phyloP scores from a whole-genome alignment of 2,888 invertebrate species.

The Mystacides longicornis region DNA sequence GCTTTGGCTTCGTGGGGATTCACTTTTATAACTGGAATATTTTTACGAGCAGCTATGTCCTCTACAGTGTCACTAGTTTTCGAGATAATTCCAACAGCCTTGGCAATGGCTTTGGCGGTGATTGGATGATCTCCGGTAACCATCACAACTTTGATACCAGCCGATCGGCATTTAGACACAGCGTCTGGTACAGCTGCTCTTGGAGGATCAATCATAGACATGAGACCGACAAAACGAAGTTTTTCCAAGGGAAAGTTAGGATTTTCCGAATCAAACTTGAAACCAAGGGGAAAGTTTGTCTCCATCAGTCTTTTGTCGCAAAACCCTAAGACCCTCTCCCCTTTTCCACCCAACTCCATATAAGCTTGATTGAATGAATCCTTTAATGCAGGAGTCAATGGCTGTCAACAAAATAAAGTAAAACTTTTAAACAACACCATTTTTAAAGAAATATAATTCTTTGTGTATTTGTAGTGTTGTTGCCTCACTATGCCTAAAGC shows the following conservation, averaged over 20 bases:
- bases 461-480: no score
- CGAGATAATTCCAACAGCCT: slow-evolving; percentile 90
- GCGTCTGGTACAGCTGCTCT: slow-evolving; percentile 97
- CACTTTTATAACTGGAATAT: slow-evolving; percentile 83
- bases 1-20: slow-evolving; percentile 89
- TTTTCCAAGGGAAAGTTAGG: slow-evolving; percentile 85
- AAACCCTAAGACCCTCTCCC: slow-evolving; percentile 87
- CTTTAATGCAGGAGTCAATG: slow-evolving; percentile 87
- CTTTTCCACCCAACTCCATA: slow-evolving; percentile 81
- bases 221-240: slow-evolving; percentile 89
- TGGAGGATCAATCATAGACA: slow-evolving; percentile 99
- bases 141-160: slow-evolving; percentile 96
- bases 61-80: slow-evolving; percentile 91
- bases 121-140: slow-evolving; percentile 95
- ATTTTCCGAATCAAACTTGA: slow-evolving; percentile 85
- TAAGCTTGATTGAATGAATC: slow-evolving; percentile 94
- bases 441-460: no score
- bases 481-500: no score
- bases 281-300: slow-evolving; percentile 88
- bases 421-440: no score
- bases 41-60: slow-evolving; percentile 86
- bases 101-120: slow-evolving; percentile 92
- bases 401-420: slow-evolving; percentile 33
- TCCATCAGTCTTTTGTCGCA: slow-evolving; percentile 88
- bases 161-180: slow-evolving; percentile 93